Percentiles rank a stretch among this genome's conserved stretches.
Conservation (phyloP, 2,113 vertebrate genomes). For the Ovis aries region ARS-UI_Ramb_v3.0 NC_056054.1:139163501-139164000, state of each 20-base stretch:
- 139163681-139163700: neutral
- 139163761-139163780: neutral
- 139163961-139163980: neutral
- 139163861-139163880: neutral
- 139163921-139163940: neutral
- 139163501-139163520: neutral
- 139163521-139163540: neutral
- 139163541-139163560: neutral
- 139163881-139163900: neutral
- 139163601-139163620: neutral
- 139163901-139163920: neutral
- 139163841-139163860: neutral
- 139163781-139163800: neutral
- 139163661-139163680: neutral
- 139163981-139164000: neutral
- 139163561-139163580: neutral
- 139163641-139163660: neutral
- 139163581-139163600: neutral
- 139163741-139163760: neutral
- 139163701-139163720: neutral
- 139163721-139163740: neutral
- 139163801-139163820: neutral
- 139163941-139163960: neutral
- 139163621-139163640: neutral
- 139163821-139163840: neutral